Evolutionary conservation across 2,888 invertebrate genomes (phyloP).

Genomic region (Bellardia bayeri): DNA sequence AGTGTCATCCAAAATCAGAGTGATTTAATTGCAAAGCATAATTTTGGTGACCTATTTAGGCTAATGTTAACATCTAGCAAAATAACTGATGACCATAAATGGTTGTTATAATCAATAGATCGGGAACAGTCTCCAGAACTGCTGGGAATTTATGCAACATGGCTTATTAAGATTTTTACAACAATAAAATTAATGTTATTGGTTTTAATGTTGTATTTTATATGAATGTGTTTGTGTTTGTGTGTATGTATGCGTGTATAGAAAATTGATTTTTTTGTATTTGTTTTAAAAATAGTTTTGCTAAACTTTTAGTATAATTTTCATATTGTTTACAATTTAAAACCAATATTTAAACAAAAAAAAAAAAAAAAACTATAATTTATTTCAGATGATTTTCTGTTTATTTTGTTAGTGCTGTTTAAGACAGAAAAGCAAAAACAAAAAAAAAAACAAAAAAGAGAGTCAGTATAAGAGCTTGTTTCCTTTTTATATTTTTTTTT

Average conservation of each 20-base stretch:
- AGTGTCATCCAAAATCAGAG: too few relatives aligned
- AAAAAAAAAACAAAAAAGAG: slow-evolving; percentile 32
- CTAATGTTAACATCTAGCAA: too few relatives aligned
- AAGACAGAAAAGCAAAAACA: slow-evolving; percentile 35
- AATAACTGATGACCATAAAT: too few relatives aligned
- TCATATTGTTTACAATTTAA: slow-evolving; percentile 58
- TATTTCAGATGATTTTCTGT: slow-evolving; percentile 63
- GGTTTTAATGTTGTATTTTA: not conserved
- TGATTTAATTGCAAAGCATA: too few relatives aligned
- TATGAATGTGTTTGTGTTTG: not conserved
- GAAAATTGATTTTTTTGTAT: slow-evolving; percentile 22
- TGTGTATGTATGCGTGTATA: not conserved
- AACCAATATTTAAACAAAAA: slow-evolving; percentile 57
- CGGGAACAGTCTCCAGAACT: too few relatives aligned
- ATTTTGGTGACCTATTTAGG: too few relatives aligned
- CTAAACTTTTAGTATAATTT: slow-evolving; percentile 42
- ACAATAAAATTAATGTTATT: slow-evolving; percentile 15
- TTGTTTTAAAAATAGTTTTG: slow-evolving; percentile 51
- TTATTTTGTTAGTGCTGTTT: slow-evolving; percentile 56
- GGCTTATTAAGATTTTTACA: not conserved
- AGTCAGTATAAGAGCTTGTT: slow-evolving; percentile 60
- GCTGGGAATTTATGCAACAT: not conserved
- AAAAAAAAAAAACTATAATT: slow-evolving; percentile 47
- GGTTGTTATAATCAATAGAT: too few relatives aligned
- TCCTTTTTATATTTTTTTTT: slow-evolving; percentile 46